Percentiles rank a stretch among this genome's conserved stretches.
phyloP scores from a whole-genome alignment of 2,888 invertebrate genomes.

The Epistrophella euchroma region DNA sequence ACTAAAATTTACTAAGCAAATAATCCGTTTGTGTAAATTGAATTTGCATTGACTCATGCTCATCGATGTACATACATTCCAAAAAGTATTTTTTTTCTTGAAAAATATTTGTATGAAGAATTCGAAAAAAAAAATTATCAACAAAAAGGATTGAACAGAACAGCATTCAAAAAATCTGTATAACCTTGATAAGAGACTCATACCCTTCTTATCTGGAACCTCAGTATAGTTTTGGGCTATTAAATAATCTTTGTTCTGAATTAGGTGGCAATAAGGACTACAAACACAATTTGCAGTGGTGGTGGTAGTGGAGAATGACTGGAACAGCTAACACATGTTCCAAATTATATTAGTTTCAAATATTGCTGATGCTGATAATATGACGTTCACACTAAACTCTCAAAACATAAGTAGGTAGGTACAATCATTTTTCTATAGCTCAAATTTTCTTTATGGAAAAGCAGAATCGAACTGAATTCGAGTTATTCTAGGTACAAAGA shows the following conservation, averaged over 20 bases:
- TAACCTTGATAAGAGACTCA: not conserved
- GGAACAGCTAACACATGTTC: not conserved
- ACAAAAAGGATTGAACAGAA: not conserved
- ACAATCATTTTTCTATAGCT: not conserved
- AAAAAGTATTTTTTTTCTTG: not conserved
- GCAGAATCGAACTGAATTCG: too few relatives aligned
- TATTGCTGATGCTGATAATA: too few relatives aligned
- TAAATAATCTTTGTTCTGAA: not conserved
- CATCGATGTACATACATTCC: not conserved
- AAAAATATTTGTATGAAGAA: not conserved
- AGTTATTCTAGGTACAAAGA: too few relatives aligned
- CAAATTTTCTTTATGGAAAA: too few relatives aligned
- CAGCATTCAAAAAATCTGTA: not conserved
- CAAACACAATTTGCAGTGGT: not conserved
- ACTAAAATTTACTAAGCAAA: not conserved
- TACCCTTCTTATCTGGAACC: not conserved
- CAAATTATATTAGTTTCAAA: not conserved
- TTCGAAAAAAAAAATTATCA: not conserved
- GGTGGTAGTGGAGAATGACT: not conserved
- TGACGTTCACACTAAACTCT: not conserved
- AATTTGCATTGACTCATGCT: slow-evolving; percentile 2
- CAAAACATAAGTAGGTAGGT: not conserved
- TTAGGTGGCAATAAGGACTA: not conserved
- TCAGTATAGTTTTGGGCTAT: not conserved
- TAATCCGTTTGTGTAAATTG: too few relatives aligned